A percentile compares a stretch with the other conserved stretches of the same genome.
Conservation (phyloP, 2,888 invertebrate species). For the Aspidapion aeneum region DNA sequence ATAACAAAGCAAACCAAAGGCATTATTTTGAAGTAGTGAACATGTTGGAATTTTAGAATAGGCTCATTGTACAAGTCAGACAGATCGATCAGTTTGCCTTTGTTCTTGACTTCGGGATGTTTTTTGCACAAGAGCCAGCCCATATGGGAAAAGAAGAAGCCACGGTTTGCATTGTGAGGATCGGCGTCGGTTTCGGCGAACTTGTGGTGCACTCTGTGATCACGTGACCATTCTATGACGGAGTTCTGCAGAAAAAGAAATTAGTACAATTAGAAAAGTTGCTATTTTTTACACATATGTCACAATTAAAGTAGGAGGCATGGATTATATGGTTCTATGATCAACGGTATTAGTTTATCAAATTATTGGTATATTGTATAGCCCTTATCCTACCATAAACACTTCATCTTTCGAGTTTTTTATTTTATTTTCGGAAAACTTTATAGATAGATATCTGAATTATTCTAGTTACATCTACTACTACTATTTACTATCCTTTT, state of each 20-base stretch:
- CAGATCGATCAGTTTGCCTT: constrained; percentile 82
- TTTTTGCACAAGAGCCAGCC: constrained; percentile 92
- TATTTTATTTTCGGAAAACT: no score
- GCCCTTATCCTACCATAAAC: neutral
- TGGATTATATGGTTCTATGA: no score
- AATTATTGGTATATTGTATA: neutral
- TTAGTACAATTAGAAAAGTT: constrained; percentile 15
- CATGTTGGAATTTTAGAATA: constrained; percentile 76
- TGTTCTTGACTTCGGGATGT: constrained; percentile 83
- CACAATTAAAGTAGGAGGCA: no score
- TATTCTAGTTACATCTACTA: no score
- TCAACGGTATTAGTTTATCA: no score
- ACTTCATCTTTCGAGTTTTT: no score
- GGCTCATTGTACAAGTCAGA: constrained; percentile 80
- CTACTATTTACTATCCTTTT: no score
- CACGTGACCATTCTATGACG: constrained; percentile 74
- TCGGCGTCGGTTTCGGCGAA: constrained; percentile 92
- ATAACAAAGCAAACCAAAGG: constrained; percentile 70
- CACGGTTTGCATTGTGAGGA: constrained; percentile 87
- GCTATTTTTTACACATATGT: no score
- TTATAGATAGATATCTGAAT: no score
- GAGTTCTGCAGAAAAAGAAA: constrained; percentile 59
- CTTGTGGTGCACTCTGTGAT: constrained; percentile 87
- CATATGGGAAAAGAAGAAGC: constrained; percentile 95
- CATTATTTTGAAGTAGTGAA: constrained; percentile 69